Evolutionary conservation across 2,888 invertebrate genomes (phyloP), one percentile per base, ranked within the genome.

Genomic region (Acrobasis repandana): DNA sequence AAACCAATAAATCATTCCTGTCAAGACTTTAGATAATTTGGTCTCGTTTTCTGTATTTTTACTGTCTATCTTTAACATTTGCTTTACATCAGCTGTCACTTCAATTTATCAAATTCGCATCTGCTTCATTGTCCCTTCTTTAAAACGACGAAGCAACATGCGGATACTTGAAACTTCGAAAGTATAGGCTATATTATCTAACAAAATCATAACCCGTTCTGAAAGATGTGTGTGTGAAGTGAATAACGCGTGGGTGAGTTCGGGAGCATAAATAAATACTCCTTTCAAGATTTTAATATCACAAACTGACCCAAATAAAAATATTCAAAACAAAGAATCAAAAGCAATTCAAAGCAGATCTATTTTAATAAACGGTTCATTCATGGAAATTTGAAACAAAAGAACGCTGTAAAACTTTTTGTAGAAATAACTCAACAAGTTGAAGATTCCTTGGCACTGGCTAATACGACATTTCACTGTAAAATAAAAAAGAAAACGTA

Each of bases 401-500:
- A 50, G 28, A 50, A 50, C 14, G 28, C n/a, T 15, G 14, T 51
- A 4, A 58, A 50, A 49, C 48, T 10, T 57, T 57, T 20, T 1
- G n/a, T 8, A 38, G 11, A 36, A 58, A 49, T 1, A 49, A 34
- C 34, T 47, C 38, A 48, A 49, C 36, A 58, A 49, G 49, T 58
- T 49, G 18, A 58, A 36, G 49, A 58, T 33, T 11, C 34, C 57
- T 56, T 38, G 46, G 43, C 54, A 20, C 52, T 15, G 54, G 36
- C 5, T 36, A 52, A 38, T 54, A 20, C 20, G 20, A 18, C 18
- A 20, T 36, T 54, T 38, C 9, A 9, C 18, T 14, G 14, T 54
- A 14, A 38, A 54, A 54, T 54, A 54, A 54, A 54, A 54, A 54
- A 54, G 36, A 36, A 54, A 38, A 38, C 28, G 28, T 28, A 28